Evolutionary conservation across 1,140 invertebrate genomes (phyloP).

Genomic region (Euglossa dilemma): DNA sequence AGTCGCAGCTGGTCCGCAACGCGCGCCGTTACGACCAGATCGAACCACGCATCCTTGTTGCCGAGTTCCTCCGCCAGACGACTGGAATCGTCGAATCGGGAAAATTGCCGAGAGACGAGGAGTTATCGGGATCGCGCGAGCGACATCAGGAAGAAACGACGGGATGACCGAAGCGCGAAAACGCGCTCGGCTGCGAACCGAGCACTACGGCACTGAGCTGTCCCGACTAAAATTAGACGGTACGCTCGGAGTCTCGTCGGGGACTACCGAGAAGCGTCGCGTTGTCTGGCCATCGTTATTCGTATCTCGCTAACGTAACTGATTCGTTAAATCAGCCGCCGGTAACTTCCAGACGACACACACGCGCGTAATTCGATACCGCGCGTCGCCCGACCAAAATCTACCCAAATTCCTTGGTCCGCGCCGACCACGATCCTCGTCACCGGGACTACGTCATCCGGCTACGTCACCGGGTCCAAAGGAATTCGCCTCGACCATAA

Average conservation of each 20-base stretch:
- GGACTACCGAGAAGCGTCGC: constrained; percentile 61
- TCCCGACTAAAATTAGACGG: constrained; percentile 68
- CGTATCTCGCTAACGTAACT: constrained; percentile 59
- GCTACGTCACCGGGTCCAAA: background rate
- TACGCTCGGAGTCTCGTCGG: constrained; percentile 44
- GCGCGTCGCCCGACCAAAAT: background rate
- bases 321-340: constrained; percentile 52
- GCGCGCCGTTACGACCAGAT: too few relatives aligned
- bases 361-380: constrained; percentile 39
- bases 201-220: constrained; percentile 60
- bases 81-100: background rate
- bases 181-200: constrained; percentile 16
- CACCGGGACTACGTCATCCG: background rate
- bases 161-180: constrained; percentile 19
- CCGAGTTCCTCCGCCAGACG: too few relatives aligned
- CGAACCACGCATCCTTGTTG: too few relatives aligned
- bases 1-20: background rate
- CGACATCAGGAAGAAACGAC: constrained; percentile 4
- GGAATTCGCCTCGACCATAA: constrained; percentile 36
- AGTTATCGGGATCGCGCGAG: too few relatives aligned
- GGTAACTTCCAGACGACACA: constrained; percentile 44
- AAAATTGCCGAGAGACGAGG: background rate
- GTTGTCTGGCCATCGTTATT: constrained; percentile 66
- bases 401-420: constrained; percentile 15
- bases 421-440: background rate